Conservation (phyloP, 2,888 invertebrate species). For the Polyommatus icarus region DNA sequence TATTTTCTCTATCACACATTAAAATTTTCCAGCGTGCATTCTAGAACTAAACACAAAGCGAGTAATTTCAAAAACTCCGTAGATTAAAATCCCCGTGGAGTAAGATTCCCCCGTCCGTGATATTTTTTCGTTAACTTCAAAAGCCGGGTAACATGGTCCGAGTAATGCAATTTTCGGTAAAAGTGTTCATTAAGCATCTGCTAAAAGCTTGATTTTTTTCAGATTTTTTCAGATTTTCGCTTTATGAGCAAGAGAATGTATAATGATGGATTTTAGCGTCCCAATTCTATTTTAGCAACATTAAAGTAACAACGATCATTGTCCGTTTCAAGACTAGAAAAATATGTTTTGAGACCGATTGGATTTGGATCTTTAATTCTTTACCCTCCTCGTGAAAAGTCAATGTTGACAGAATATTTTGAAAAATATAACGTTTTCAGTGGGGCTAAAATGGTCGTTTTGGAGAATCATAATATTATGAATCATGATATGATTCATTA, state of each 20-base stretch:
- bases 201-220: slow-evolving; percentile 1
- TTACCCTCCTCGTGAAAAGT: too few species aligned
- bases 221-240: background rate
- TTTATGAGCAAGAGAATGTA: background rate
- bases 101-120: background rate
- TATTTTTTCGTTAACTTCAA: slow-evolving; percentile 14
- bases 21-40: background rate
- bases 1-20: background rate
- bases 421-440: too few species aligned
- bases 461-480: too few species aligned
- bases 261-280: background rate
- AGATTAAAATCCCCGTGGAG: background rate
- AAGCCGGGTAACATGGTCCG: slow-evolving; percentile 14
- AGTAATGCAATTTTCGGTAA: slow-evolving; percentile 18
- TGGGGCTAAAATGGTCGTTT: too few species aligned
- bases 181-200: slow-evolving; percentile 13
- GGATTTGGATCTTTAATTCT: too few species aligned
- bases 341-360: too few species aligned
- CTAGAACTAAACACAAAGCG: slow-evolving; percentile 4
- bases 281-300: background rate
- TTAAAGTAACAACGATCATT: too few species aligned
- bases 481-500: too few species aligned
- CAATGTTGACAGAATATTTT: too few species aligned
- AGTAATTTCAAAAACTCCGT: background rate
- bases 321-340: too few species aligned